A percentile compares a stretch with the other conserved stretches of the same genome.
Conservation (phyloP, 2,797 vertebrate species). For the Carapus acus region DNA sequence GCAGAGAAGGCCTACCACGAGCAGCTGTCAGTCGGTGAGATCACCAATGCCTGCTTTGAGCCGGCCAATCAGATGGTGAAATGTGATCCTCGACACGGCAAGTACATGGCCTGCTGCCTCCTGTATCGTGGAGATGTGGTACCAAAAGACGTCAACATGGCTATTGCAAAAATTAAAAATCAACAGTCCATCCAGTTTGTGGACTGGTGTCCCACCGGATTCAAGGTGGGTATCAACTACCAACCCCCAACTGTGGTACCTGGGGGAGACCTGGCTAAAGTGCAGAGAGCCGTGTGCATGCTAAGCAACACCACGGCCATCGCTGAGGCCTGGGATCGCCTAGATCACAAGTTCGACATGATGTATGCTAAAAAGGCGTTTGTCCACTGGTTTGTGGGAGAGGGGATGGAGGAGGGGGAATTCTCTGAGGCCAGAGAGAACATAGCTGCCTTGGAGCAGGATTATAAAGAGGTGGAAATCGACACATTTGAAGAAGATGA, state of each 20-base stretch:
- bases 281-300: conserved; percentile 83
- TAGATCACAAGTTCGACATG: conserved; percentile 73
- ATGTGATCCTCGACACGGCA: conserved; percentile 86
- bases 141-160: conserved; percentile 87
- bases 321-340: conserved; percentile 70
- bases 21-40: conserved; percentile 85
- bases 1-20: conserved; percentile 89
- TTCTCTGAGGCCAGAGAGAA: conserved; percentile 74
- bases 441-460: conserved; percentile 73
- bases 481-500: conserved; percentile 58
- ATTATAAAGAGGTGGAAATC: conserved; percentile 71
- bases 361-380: conserved; percentile 77
- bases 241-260: conserved; percentile 77
- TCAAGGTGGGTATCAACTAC: conserved; percentile 85
- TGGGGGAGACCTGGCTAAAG: conserved; percentile 79
- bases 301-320: conserved; percentile 78
- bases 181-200: conserved; percentile 88
- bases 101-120: conserved; percentile 93
- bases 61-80: conserved; percentile 91
- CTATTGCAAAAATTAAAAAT: conserved; percentile 85
- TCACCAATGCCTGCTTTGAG: conserved; percentile 88
- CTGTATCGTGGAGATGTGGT: conserved; percentile 86
- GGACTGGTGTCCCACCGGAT: conserved; percentile 89
- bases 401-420: conserved; percentile 75
- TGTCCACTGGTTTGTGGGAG: conserved; percentile 73